These are phyloP conservation scores for Patella pellucida DNA, from an alignment of 2,888 invertebrate species.

Conservation along the genomic window DNA sequence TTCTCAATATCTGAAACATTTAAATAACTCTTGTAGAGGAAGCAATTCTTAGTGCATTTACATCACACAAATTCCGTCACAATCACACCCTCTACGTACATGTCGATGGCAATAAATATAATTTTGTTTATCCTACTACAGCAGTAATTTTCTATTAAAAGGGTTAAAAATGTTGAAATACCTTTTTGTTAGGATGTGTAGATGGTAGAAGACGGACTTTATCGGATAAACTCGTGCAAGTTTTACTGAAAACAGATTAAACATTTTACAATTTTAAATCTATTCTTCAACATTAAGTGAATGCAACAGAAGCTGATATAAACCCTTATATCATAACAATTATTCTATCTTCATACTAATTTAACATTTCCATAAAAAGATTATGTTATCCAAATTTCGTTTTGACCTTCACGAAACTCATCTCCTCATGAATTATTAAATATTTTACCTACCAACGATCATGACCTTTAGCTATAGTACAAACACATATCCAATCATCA, in stretches of 20 bases:
- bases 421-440: not conserved
- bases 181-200: conserved; percentile 54
- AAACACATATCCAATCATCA: conserved; percentile 60
- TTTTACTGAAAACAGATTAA: conserved; percentile 41
- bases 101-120: too few relatives aligned
- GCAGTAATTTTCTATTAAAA: too few relatives aligned
- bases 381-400: too few relatives aligned
- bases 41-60: too few relatives aligned
- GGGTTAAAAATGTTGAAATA: conserved; percentile 18
- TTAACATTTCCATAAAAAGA: too few relatives aligned
- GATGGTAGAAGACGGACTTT: conserved; percentile 50
- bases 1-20: conserved; percentile 46
- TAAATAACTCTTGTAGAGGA: not conserved
- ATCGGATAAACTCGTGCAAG: conserved; percentile 49
- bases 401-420: too few relatives aligned
- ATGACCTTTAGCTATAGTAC: conserved; percentile 47
- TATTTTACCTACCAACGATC: conserved; percentile 47
- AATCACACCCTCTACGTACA: too few relatives aligned
- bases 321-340: too few relatives aligned
- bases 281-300: not conserved
- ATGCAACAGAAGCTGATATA: too few relatives aligned
- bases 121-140: too few relatives aligned
- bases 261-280: not conserved
- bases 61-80: too few relatives aligned
- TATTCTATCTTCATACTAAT: too few relatives aligned